Conservation (phyloP, 2,888 invertebrate genomes). For the Nesidiocoris tenuis region DNA sequence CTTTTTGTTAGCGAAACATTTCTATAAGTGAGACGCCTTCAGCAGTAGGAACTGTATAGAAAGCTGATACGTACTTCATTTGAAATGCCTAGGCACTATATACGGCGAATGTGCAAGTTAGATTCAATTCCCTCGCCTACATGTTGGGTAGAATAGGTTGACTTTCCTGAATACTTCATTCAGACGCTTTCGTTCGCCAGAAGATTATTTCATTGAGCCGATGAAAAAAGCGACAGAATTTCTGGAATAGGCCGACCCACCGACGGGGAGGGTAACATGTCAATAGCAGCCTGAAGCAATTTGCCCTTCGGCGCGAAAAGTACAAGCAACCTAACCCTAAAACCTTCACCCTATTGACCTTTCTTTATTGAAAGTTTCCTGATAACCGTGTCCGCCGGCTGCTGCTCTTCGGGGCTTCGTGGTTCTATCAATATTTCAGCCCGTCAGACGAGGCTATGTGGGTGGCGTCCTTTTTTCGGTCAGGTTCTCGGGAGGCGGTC, state of each 20-base stretch:
- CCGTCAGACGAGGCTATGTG: neutral
- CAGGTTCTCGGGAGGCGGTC: too few relatives aligned
- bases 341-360: neutral
- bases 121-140: too few relatives aligned
- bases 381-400: neutral
- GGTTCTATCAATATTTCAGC: neutral
- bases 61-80: too few relatives aligned
- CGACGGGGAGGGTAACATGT: neutral
- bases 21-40: too few relatives aligned
- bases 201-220: neutral
- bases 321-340: neutral
- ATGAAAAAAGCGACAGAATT: neutral
- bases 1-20: too few relatives aligned
- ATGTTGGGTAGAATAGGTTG: too few relatives aligned
- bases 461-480: too few relatives aligned
- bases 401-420: neutral
- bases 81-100: too few relatives aligned
- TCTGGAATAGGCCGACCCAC: neutral
- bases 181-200: too few relatives aligned
- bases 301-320: neutral
- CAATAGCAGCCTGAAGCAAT: neutral
- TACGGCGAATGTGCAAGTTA: too few relatives aligned
- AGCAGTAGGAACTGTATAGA: too few relatives aligned
- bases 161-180: too few relatives aligned
- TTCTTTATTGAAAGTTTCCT: neutral